Conservation (phyloP, 1,140 invertebrate genomes). For the Drosophila navojoa region DNA sequence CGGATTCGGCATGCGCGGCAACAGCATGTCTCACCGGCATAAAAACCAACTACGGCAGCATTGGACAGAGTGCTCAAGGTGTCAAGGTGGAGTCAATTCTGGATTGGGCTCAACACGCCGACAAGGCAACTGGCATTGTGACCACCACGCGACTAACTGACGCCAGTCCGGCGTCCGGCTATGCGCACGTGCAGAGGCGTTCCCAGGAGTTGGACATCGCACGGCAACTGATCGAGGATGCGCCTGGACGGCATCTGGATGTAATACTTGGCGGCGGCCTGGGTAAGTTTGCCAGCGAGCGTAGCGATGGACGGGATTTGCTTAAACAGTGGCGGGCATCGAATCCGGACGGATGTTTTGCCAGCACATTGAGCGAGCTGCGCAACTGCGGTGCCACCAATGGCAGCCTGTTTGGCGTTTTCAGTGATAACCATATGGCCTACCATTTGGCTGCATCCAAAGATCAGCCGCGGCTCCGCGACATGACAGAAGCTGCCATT, state of each 20-base stretch:
- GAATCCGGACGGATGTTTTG: conserved; percentile 84
- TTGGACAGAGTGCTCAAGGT: conserved; percentile 88
- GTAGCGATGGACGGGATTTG: conserved; percentile 84
- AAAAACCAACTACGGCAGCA: conserved; percentile 87
- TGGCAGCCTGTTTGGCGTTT: conserved; percentile 84
- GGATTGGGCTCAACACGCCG: conserved; percentile 92
- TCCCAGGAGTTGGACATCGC: conserved; percentile 89
- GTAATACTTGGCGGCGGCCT: conserved; percentile 89
- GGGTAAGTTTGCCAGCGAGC: conserved; percentile 85
- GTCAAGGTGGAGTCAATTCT: conserved; percentile 87
- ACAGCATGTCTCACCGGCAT: conserved; percentile 90
- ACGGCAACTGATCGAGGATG: conserved; percentile 87
- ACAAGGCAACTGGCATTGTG: conserved; percentile 84
- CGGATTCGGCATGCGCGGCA: conserved; percentile 90
- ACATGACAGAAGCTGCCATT: conserved; percentile 91
- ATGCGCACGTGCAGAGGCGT: conserved; percentile 87
- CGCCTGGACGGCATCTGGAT: conserved; percentile 85
- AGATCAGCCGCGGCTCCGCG: conserved; percentile 88
- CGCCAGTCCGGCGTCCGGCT: conserved; percentile 71
- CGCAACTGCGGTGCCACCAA: conserved; percentile 61
- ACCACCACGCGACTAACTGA: conserved; percentile 79
- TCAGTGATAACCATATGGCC: conserved; percentile 84
- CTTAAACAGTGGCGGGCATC: conserved; percentile 84
- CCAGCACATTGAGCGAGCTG: conserved; percentile 86
- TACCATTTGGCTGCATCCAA: conserved; percentile 85